These are phyloP conservation scores for Pectinophora gossypiella DNA, from an alignment of 1,140 invertebrate species.

Conservation along the genomic window DNA sequence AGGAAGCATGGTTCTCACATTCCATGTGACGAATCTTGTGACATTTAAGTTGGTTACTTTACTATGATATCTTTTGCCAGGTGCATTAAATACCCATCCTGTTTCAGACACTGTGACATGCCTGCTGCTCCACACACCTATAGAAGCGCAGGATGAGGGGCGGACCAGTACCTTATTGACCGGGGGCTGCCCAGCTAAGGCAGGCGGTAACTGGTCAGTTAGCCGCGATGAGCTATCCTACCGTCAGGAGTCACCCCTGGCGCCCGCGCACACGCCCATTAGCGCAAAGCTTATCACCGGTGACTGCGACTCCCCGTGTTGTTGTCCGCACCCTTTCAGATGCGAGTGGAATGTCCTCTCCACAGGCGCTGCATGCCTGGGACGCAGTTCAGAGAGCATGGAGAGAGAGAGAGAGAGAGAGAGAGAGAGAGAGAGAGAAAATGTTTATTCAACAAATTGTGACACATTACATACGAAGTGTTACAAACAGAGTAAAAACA, in stretches of 20 bases:
- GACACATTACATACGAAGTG: too few species aligned
- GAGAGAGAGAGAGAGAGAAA: too few species aligned
- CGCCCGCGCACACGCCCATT: conserved; percentile 6
- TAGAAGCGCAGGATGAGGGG: conserved; percentile 1
- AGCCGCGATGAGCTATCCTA: conserved; percentile 5
- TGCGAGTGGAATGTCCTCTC: conserved; percentile 4
- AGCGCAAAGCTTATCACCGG: conserved; percentile 4
- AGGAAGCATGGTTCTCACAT: conserved; percentile 19
- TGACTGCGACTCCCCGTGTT: conserved; percentile 7
- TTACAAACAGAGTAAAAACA: too few species aligned
- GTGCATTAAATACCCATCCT: not conserved
- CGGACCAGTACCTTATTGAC: conserved; percentile 21
- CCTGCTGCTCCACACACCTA: conserved; percentile 5
- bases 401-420: too few species aligned
- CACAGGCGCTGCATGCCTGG: conserved; percentile 8
- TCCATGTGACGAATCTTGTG: conserved; percentile 6
- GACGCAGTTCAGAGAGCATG: not conserved
- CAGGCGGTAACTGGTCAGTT: conserved; percentile 11
- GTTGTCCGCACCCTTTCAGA: not conserved
- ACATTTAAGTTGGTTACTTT: not conserved
- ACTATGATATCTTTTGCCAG: not conserved
- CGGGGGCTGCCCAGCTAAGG: conserved; percentile 22
- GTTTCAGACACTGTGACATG: not conserved
- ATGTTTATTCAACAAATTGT: too few species aligned
- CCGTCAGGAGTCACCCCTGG: conserved; percentile 3